These are phyloP conservation scores for Engraulis encrasicolus DNA, from an alignment of 2,113 vertebrate species.

Conservation along the genomic window DNA sequence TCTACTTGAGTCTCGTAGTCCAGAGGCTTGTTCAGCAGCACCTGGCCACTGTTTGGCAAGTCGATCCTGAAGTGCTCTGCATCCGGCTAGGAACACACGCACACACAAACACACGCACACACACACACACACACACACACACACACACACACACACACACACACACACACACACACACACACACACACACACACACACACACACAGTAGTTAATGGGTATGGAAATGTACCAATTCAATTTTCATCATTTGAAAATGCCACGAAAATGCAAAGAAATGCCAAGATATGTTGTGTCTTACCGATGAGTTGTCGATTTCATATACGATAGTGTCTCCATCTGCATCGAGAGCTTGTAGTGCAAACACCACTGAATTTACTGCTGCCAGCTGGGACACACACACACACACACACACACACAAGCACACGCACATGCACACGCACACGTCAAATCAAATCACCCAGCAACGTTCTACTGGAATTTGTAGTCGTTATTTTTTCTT, in stretches of 20 bases:
- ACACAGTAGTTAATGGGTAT: no score
- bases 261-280: no score
- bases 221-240: no score
- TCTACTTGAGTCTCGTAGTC: slow-evolving; percentile 80
- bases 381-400: slow-evolving; percentile 64
- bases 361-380: slow-evolving; percentile 78
- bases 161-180: no score
- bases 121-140: slow-evolving; percentile 1
- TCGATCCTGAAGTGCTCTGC: slow-evolving; percentile 79
- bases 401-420: not conserved
- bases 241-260: no score
- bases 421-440: not conserved
- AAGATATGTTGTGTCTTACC: slow-evolving; percentile 61
- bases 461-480: no score
- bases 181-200: no score
- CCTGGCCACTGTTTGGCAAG: slow-evolving; percentile 77
- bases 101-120: slow-evolving; percentile 39
- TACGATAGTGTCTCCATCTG: slow-evolving; percentile 78
- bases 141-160: not conserved
- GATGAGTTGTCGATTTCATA: slow-evolving; percentile 76
- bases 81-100: slow-evolving; percentile 70
- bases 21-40: slow-evolving; percentile 75
- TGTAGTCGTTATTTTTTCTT: no score
- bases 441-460: not conserved
- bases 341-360: slow-evolving; percentile 76